phyloP scores from a whole-genome alignment of 2,888 invertebrate genomes.

The Aproaerema taeniolella region DNA sequence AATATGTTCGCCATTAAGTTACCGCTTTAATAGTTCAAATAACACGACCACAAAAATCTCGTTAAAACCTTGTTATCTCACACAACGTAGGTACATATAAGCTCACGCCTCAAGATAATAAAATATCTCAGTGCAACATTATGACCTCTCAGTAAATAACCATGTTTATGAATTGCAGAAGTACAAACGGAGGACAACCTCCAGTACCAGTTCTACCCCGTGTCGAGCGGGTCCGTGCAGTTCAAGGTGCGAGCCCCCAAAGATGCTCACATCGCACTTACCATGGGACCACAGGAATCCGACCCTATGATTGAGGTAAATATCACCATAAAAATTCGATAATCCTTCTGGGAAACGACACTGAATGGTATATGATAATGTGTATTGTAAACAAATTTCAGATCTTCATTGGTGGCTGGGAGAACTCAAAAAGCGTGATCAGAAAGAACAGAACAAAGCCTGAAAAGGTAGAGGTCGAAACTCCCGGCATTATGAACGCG shows the following conservation, averaged over 20 bases:
- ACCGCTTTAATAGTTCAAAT: too few relatives aligned
- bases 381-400: constrained; percentile 33
- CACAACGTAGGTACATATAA: too few relatives aligned
- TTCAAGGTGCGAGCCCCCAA: constrained; percentile 88
- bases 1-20: too few relatives aligned
- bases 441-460: constrained; percentile 87
- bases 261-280: constrained; percentile 91
- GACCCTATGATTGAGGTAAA: constrained; percentile 89
- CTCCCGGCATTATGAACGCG: constrained; percentile 83
- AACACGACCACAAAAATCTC: too few relatives aligned
- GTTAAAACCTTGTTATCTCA: too few relatives aligned
- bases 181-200: constrained; percentile 87
- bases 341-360: too few relatives aligned
- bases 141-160: too few relatives aligned
- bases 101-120: too few relatives aligned
- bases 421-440: constrained; percentile 89
- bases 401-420: constrained; percentile 94
- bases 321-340: too few relatives aligned
- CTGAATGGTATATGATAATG: too few relatives aligned
- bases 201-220: constrained; percentile 89
- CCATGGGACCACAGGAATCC: constrained; percentile 81
- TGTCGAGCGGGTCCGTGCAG: constrained; percentile 81
- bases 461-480: constrained; percentile 82
- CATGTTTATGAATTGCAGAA: constrained; percentile 74
- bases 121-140: too few relatives aligned